Evolutionary conservation across 2,888 invertebrate species (phyloP).

Genomic region (Phymatocera aterrima): DNA sequence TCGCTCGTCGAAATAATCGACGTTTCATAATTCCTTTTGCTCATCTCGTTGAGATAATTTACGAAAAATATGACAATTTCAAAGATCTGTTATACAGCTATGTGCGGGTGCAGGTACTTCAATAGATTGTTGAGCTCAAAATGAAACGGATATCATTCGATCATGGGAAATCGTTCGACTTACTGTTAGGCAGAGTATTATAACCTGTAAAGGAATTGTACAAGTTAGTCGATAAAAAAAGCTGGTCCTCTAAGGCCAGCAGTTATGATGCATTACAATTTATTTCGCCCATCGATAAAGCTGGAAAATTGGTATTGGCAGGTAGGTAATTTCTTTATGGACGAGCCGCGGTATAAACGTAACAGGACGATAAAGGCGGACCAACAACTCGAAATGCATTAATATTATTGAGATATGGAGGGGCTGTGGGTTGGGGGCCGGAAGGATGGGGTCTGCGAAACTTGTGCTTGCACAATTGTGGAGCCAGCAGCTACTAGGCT

Average conservation of each 20-base stretch:
- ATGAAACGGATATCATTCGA: no score
- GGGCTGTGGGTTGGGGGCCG: no score
- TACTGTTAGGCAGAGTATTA: no score
- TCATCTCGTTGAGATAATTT: no score
- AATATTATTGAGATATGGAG: conserved; percentile 40
- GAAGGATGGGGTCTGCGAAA: no score
- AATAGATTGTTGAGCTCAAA: no score
- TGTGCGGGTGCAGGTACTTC: no score
- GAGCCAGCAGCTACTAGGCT: not conserved
- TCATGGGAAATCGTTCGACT: no score
- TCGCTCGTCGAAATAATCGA: not conserved
- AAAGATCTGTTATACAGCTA: no score
- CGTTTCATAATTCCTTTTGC: not conserved
- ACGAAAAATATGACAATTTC: no score
- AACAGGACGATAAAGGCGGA: conserved; percentile 5
- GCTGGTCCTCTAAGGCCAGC: conserved; percentile 5
- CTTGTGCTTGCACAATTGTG: conserved; percentile 1
- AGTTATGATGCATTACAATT: conserved; percentile 22
- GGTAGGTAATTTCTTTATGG: conserved; percentile 33
- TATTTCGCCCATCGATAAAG: conserved; percentile 38
- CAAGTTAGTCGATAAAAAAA: conserved; percentile 3
- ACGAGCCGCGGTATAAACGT: not conserved
- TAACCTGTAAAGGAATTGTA: conserved; percentile 9
- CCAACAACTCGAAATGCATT: conserved; percentile 40
- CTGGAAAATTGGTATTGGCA: conserved; percentile 38